phyloP scores from a whole-genome alignment of 1,140 invertebrate genomes.

The Trichonephila clavata region DNA sequence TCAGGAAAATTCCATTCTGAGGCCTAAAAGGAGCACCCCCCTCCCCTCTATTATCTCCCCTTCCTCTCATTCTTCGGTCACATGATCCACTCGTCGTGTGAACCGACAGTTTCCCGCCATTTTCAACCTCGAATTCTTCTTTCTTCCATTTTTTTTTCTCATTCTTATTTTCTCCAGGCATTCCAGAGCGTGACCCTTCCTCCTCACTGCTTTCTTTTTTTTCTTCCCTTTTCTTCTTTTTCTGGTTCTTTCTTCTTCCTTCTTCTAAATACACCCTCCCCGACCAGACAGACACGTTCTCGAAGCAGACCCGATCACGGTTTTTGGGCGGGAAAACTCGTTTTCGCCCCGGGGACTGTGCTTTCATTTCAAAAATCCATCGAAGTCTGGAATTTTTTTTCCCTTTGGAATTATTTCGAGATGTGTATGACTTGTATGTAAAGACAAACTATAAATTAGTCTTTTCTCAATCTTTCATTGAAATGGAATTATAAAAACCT shows the following conservation, averaged over 20 bases:
- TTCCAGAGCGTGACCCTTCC: conserved; percentile 42
- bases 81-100: conserved; percentile 39
- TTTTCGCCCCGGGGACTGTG: background rate
- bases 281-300: conserved; percentile 14
- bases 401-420: too few relatives aligned
- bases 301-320: background rate
- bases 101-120: conserved; percentile 58
- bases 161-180: conserved; percentile 1
- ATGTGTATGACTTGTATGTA: too few relatives aligned
- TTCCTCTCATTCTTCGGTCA: background rate
- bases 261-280: conserved; percentile 25
- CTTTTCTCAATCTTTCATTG: too few relatives aligned
- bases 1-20: conserved; percentile 1
- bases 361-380: background rate
- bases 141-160: background rate
- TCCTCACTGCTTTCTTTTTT: background rate
- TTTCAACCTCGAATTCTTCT: background rate
- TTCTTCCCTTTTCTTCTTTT: background rate
- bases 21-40: background rate
- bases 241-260: conserved; percentile 4
- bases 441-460: too few relatives aligned
- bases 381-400: too few relatives aligned
- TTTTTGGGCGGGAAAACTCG: background rate
- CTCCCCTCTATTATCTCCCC: background rate
- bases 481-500: too few relatives aligned